These are phyloP conservation scores for Colinus virginianus DNA, from an alignment of 2,113 vertebrate genomes.

Conservation along the genomic window DNA sequence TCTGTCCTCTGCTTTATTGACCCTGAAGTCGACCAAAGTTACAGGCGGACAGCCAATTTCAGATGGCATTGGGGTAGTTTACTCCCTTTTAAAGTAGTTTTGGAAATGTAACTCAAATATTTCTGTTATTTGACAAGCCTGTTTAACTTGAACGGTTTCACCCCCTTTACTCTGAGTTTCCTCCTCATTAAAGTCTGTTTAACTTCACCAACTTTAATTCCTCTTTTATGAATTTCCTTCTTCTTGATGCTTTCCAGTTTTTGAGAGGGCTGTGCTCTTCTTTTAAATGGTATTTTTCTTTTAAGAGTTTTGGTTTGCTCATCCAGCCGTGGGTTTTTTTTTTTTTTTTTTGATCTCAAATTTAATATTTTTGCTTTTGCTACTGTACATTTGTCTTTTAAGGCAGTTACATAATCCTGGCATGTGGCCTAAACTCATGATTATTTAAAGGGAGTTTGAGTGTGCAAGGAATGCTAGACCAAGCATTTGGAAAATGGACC, in stretches of 20 bases:
- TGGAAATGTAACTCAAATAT: constrained; percentile 72
- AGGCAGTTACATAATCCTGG: not conserved
- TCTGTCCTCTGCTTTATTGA: constrained; percentile 43
- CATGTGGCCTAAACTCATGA: not conserved
- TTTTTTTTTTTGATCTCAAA: not conserved
- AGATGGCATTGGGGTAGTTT: constrained; percentile 63
- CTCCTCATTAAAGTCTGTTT: constrained; percentile 47
- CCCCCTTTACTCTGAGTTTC: constrained; percentile 63
- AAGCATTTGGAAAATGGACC: not conserved
- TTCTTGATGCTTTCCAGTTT: constrained; percentile 48
- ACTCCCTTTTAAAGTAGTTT: constrained; percentile 65
- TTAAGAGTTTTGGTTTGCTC: not conserved
- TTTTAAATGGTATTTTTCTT: not conserved
- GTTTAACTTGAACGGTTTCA: constrained; percentile 62
- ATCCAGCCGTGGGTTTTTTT: not conserved
- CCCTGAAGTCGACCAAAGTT: constrained; percentile 42
- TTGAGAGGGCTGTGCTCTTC: constrained; percentile 18
- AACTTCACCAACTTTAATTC: constrained; percentile 49
- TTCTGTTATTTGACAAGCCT: constrained; percentile 50
- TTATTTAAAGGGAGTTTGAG: constrained; percentile 22
- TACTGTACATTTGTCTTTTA: not conserved
- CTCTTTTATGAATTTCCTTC: constrained; percentile 66
- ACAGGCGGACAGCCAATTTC: constrained; percentile 40
- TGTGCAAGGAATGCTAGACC: constrained; percentile 1
- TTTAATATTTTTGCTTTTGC: not conserved